Percentiles rank a stretch among this genome's conserved stretches.
Conservation (phyloP, 1,140 invertebrate genomes). For the Brachionus koreanus region DNA sequence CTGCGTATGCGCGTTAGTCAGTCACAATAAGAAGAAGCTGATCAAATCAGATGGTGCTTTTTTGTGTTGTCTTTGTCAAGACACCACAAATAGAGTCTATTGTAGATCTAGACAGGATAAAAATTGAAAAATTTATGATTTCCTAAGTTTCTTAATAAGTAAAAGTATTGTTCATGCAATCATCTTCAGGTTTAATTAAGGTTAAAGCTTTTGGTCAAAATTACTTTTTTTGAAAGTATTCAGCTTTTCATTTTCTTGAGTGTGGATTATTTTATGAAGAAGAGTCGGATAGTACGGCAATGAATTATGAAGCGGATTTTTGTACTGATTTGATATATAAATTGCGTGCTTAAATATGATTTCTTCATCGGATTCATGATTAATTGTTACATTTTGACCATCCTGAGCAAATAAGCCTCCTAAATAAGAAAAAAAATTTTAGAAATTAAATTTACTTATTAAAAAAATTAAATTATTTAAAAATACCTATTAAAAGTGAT, state of each 20-base stretch:
- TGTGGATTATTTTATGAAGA: conserved; percentile 27
- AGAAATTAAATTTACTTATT: not conserved
- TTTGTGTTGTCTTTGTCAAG: too few relatives aligned
- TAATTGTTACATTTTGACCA: not conserved
- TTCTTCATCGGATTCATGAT: conserved; percentile 11
- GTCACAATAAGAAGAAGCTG: too few relatives aligned
- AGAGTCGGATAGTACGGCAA: conserved; percentile 27
- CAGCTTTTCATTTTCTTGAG: not conserved
- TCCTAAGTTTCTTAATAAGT: too few relatives aligned
- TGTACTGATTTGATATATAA: conserved; percentile 27
- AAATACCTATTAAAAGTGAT: not conserved
- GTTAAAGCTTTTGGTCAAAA: not conserved
- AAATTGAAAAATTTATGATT: too few relatives aligned
- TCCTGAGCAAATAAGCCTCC: not conserved
- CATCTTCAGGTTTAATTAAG: not conserved
- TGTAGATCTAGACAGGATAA: too few relatives aligned
- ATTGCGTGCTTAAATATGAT: conserved; percentile 40
- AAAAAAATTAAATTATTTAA: not conserved
- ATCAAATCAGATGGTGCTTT: too few relatives aligned
- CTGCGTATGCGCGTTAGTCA: too few relatives aligned
- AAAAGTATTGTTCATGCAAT: too few relatives aligned
- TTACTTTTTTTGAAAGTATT: conserved; percentile 31
- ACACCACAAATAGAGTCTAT: too few relatives aligned
- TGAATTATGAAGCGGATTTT: not conserved
- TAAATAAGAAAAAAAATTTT: not conserved